phyloP scores from a whole-genome alignment of 30 jellyfish, hydroid and myxozoan genomes.

The Aurelia aurita region DNA sequence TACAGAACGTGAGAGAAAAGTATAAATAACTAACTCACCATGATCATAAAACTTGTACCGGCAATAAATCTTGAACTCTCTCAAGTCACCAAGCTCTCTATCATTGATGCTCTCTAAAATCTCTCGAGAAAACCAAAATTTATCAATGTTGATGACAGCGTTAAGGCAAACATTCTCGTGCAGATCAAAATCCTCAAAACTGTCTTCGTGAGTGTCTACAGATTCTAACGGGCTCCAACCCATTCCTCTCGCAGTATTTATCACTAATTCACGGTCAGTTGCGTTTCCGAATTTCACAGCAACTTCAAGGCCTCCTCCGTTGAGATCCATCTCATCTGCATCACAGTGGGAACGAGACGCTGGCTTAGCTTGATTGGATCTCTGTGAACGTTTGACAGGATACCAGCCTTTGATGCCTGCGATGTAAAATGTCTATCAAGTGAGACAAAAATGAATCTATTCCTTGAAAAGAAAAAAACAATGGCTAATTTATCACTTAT shows the following conservation, averaged over 20 bases:
- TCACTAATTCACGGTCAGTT: conserved; percentile 79
- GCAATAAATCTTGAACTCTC: conserved; percentile 47
- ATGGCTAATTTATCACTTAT: too few relatives aligned
- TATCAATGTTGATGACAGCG: conserved; percentile 44
- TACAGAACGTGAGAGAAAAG: too few relatives aligned
- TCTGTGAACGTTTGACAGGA: conserved; percentile 13
- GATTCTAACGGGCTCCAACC: conserved; percentile 87
- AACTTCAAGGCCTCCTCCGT: conserved; percentile 79
- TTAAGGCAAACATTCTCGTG: conserved; percentile 11
- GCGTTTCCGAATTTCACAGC: conserved; percentile 64
- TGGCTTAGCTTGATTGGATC: not conserved
- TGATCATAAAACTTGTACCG: conserved; percentile 84
- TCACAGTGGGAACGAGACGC: not conserved
- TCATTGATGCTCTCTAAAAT: conserved; percentile 24
- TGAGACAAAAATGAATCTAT: too few relatives aligned
- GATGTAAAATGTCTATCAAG: not conserved
- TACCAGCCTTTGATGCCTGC: conserved; percentile 87
- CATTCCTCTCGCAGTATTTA: conserved; percentile 69
- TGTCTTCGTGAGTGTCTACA: conserved; percentile 69
- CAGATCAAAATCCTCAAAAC: conserved; percentile 46
- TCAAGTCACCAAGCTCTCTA: conserved; percentile 6
- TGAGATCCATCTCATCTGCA: conserved; percentile 38
- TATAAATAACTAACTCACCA: conserved; percentile 44
- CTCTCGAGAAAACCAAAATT: conserved; percentile 58
- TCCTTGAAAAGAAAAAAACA: too few relatives aligned